A percentile compares a stretch with the other conserved stretches of the same genome.
These are phyloP conservation scores for Chouioia cunea DNA, from an alignment of 2,888 invertebrate genomes.

Conservation along the genomic window DNA sequence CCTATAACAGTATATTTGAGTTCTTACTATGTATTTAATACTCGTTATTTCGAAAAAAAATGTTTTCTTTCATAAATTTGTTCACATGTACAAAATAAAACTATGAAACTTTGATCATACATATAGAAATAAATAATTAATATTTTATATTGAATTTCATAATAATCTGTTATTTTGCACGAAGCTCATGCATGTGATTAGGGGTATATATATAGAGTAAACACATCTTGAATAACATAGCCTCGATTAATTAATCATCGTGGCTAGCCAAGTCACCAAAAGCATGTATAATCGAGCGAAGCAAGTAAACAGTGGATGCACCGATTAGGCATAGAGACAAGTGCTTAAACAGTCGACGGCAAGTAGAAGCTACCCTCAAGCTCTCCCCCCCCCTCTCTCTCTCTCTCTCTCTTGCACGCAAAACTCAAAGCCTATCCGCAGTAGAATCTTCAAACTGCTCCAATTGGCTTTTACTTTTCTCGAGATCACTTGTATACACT, in stretches of 20 bases:
- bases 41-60: too few relatives aligned
- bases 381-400: too few relatives aligned
- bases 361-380: slow-evolving; percentile 1
- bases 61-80: too few relatives aligned
- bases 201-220: too few relatives aligned
- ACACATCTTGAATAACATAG: slow-evolving; percentile 13
- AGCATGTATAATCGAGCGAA: neutral
- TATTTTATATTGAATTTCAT: too few relatives aligned
- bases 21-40: too few relatives aligned
- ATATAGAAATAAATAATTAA: too few relatives aligned
- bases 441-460: slow-evolving; percentile 12
- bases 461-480: slow-evolving; percentile 26
- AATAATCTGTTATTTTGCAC: too few relatives aligned
- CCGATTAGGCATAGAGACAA: slow-evolving; percentile 18
- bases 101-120: too few relatives aligned
- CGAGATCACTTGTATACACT: neutral
- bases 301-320: neutral
- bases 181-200: too few relatives aligned
- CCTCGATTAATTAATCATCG: slow-evolving; percentile 17
- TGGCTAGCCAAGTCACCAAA: neutral
- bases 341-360: neutral
- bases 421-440: neutral
- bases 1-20: too few relatives aligned
- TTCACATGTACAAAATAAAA: too few relatives aligned
- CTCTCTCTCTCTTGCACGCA: neutral